These are phyloP conservation scores for Epirrita christyi DNA, from an alignment of 2,888 invertebrate genomes.

Conservation along the genomic window DNA sequence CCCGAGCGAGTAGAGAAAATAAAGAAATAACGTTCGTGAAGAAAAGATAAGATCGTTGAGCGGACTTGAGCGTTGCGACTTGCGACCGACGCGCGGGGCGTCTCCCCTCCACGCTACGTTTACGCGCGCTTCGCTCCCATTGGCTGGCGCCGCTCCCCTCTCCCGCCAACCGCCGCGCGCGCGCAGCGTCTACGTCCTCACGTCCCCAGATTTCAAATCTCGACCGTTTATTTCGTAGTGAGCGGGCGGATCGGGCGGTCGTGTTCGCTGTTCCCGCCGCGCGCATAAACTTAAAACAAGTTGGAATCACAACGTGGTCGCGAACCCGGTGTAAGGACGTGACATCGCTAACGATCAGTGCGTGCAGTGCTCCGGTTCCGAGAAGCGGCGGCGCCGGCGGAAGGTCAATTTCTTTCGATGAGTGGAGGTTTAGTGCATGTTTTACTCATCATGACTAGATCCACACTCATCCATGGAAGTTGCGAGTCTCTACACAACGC, in stretches of 20 bases:
- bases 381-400: constrained; percentile 52
- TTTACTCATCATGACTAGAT: constrained; percentile 89
- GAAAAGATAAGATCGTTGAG: constrained; percentile 76
- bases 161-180: constrained; percentile 63
- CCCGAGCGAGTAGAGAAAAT: constrained; percentile 71
- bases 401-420: constrained; percentile 87
- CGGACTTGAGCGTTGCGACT: constrained; percentile 26
- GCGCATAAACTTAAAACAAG: constrained; percentile 63
- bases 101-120: constrained; percentile 67
- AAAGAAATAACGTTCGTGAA: constrained; percentile 79
- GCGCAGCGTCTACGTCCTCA: constrained; percentile 80
- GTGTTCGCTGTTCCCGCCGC: constrained; percentile 53
- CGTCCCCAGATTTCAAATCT: constrained; percentile 83
- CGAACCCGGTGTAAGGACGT: constrained; percentile 75
- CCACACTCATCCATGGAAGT: constrained; percentile 92
- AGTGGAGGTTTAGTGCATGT: constrained; percentile 91
- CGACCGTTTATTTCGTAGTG: constrained; percentile 83
- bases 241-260: constrained; percentile 69
- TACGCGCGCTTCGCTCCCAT: constrained; percentile 67
- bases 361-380: constrained; percentile 71
- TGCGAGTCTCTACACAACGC: constrained; percentile 78
- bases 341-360: constrained; percentile 77
- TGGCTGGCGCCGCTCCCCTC: constrained; percentile 56
- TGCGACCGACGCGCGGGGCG: constrained; percentile 48
- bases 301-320: constrained; percentile 69